These are phyloP conservation scores for Capreolus pygargus DNA, from an alignment of 2,113 vertebrate species.

Conservation along the genomic window DNA sequence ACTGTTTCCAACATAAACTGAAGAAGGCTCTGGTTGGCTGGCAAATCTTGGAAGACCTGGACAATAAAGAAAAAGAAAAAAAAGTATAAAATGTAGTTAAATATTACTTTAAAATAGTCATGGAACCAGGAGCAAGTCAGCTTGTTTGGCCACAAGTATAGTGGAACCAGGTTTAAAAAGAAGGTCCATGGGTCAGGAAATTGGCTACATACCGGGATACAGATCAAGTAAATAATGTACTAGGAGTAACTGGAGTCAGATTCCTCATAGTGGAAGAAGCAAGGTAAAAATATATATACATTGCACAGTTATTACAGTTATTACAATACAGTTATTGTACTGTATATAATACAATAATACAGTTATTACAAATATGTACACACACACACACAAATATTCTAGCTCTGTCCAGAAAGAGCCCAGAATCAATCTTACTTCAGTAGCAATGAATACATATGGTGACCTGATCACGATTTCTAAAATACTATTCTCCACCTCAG, in stretches of 20 bases:
- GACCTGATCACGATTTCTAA: constrained; percentile 21
- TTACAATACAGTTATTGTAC: background rate
- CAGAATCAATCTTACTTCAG: background rate
- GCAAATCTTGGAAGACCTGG: constrained; percentile 92
- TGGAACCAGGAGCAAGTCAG: background rate
- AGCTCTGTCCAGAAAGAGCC: background rate
- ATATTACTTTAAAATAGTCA: background rate
- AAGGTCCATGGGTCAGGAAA: background rate
- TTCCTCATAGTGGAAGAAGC: background rate
- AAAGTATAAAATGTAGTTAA: background rate
- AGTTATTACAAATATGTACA: background rate
- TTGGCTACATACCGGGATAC: background rate
- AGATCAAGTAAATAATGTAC: background rate
- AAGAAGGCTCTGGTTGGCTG: constrained; percentile 86
- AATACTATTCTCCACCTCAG: background rate
- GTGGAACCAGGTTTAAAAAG: background rate
- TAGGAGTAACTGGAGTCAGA: background rate
- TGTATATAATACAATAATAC: no score
- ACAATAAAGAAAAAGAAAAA: background rate
- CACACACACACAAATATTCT: background rate
- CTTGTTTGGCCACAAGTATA: background rate
- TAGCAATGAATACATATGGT: background rate
- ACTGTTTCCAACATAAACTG: constrained; percentile 83
- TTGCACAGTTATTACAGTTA: background rate
- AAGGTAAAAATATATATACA: background rate